Conservation (phyloP, 2,888 invertebrate species). For the Invenusta paracnida region DNA sequence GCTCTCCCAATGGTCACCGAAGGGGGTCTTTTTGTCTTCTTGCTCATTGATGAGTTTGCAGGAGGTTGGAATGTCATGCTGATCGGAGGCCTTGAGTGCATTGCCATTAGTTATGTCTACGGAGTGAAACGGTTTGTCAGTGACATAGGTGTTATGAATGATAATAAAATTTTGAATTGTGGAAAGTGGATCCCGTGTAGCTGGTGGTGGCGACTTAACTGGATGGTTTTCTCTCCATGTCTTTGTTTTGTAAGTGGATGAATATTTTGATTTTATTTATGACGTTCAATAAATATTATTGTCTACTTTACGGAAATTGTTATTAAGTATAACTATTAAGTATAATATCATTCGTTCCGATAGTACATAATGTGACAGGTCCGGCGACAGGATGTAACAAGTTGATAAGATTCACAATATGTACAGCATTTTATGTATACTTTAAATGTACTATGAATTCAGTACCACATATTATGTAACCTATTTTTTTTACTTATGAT, state of each 20-base stretch:
- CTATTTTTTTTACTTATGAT: not conserved
- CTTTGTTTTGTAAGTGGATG: not conserved
- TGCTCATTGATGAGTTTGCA: slow-evolving; percentile 54
- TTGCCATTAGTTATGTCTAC: slow-evolving; percentile 69
- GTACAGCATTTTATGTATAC: not conserved
- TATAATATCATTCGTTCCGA: too few relatives aligned
- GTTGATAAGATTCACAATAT: not conserved
- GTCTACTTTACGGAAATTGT: not conserved
- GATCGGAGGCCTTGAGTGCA: slow-evolving; percentile 69
- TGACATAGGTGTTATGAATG: slow-evolving; percentile 55
- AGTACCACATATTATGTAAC: too few relatives aligned
- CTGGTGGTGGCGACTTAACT: slow-evolving; percentile 44
- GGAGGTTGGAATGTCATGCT: slow-evolving; percentile 64
- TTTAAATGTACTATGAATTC: not conserved
- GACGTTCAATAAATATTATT: not conserved
- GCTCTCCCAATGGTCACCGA: not conserved
- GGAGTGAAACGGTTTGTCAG: slow-evolving; percentile 51
- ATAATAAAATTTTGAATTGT: slow-evolving; percentile 48
- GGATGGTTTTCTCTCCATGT: slow-evolving; percentile 37
- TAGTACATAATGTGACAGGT: too few relatives aligned
- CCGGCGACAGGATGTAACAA: not conserved
- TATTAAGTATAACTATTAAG: not conserved
- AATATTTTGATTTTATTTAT: not conserved
- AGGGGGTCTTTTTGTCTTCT: slow-evolving; percentile 53
- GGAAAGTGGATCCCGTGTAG: slow-evolving; percentile 50